Conservation (phyloP, 2,888 invertebrate species). For the Temnothorax unifasciatus region DNA sequence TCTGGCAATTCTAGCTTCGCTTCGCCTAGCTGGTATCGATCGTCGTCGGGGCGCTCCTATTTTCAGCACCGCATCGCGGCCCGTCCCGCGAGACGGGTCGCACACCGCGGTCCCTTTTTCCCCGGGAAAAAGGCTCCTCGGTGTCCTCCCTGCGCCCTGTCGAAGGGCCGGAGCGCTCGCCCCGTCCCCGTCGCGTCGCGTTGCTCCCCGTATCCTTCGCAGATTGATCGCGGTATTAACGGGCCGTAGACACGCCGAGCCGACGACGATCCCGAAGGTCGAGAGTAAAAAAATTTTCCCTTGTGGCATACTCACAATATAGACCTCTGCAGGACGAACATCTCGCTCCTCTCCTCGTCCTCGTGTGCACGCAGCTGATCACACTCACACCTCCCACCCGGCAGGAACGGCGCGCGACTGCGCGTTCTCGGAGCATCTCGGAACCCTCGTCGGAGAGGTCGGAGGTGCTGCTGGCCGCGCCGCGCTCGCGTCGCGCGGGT, state of each 20-base stretch:
- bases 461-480: slow-evolving; percentile 17
- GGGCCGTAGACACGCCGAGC: neutral
- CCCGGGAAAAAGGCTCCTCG: neutral
- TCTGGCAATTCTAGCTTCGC: neutral
- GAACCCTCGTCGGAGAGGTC: neutral
- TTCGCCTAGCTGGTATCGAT: slow-evolving; percentile 73
- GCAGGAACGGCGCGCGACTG: slow-evolving; percentile 78
- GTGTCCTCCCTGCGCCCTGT: neutral
- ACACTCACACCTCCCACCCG: slow-evolving; percentile 79
- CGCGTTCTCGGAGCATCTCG: slow-evolving; percentile 72
- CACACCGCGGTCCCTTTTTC: neutral
- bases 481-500: neutral
- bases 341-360: slow-evolving; percentile 74
- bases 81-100: slow-evolving; percentile 34
- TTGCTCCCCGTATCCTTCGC: too few species aligned
- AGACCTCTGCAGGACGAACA: slow-evolving; percentile 82
- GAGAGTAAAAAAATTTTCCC: slow-evolving; percentile 5
- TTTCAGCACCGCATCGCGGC: slow-evolving; percentile 81
- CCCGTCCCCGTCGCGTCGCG: neutral
- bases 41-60: slow-evolving; percentile 76
- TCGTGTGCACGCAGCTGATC: slow-evolving; percentile 81
- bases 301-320: slow-evolving; percentile 73
- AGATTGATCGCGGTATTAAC: too few species aligned
- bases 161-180: neutral
- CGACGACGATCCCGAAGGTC: neutral